A percentile compares a stretch with the other conserved stretches of the same genome.
phyloP scores from a whole-genome alignment of 2,888 invertebrate species.

The Pseudococcus jackbeardsleyi region DNA sequence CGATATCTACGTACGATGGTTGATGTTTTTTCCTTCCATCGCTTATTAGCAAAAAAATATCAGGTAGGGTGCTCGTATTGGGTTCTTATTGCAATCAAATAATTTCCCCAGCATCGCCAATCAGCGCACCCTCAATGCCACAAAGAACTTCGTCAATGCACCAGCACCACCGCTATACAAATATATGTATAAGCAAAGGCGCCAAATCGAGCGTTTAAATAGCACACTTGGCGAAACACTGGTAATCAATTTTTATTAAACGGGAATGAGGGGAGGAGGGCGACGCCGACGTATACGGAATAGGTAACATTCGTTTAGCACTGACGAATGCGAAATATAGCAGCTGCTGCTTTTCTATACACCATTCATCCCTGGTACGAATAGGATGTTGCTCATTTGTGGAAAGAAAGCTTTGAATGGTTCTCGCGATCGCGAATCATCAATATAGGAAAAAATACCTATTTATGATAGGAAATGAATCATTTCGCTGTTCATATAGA shows the following conservation, averaged over 20 bases:
- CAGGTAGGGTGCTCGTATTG: neutral
- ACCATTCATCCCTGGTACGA: slow-evolving; percentile 3
- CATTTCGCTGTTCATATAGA: neutral
- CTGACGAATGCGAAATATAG: slow-evolving; percentile 48
- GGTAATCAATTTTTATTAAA: slow-evolving; percentile 51
- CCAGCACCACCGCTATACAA: neutral
- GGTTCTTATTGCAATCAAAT: neutral
- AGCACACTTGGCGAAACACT: slow-evolving; percentile 24
- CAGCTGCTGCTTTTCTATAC: slow-evolving; percentile 27
- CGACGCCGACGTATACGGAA: neutral
- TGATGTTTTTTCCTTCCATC: neutral
- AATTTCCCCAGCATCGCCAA: neutral
- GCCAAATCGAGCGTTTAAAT: slow-evolving; percentile 47
- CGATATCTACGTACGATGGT: neutral
- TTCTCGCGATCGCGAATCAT: slow-evolving; percentile 1
- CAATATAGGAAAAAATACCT: neutral
- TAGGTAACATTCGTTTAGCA: slow-evolving; percentile 46
- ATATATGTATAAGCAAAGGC: slow-evolving; percentile 29
- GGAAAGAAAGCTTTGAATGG: slow-evolving; percentile 11
- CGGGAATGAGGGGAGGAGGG: neutral
- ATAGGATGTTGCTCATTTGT: neutral
- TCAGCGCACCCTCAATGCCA: neutral
- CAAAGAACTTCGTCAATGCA: slow-evolving; percentile 2
- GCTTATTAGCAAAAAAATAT: neutral
- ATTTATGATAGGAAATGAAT: neutral